Base-by-base conservation (phyloP, 2,797 vertebrate species). In the Poecilia picta region DNA sequence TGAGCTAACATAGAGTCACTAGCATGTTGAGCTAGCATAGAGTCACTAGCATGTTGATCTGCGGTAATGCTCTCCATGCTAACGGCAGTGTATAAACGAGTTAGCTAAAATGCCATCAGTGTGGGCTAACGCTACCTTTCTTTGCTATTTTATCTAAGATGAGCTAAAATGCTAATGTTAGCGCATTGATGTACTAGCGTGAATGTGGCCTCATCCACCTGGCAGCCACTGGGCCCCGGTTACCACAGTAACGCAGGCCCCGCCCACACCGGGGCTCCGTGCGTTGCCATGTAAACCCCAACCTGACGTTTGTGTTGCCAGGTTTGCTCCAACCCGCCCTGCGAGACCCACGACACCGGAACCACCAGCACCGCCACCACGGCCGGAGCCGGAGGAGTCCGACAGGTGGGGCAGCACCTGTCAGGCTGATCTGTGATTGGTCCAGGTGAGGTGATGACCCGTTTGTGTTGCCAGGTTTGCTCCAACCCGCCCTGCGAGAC, bases 171-270 rank as follows among this genome's bases (percentile, higher is more conserved):
- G 47, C 20, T 51, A 51, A 51, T 8, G 2, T 51, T 23, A 51
- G 49, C 49, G 8, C 2, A 20, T 2, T 23, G 49, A 23, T 16
- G 5, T 47, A 5, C 46, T 47, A 47, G 46, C 46, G 23, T 51
- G 20, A 51, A 51, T 2, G 7, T 23, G 49, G n/a, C n/a, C n/a
- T n/a, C n/a, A n/a, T n/a, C n/a, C n/a, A n/a, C n/a, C n/a, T n/a
- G n/a, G n/a, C n/a, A n/a, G n/a, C n/a, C 18, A 47, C 45, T 46
- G 45, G 45, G 3, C 45, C 45, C 97, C 97, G 25, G 95, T 98
- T 87, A 98, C 97, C 18, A 97, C 95, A 0, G 97, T 98, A 57
- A 98, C 97, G 0, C 97, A 98, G 87, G 97, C 97, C 10, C 98
- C 96, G 2, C 96, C 95, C 0, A 90, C 95, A 7, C 97, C 97